Percentiles rank a stretch among this genome's conserved stretches.
Conservation (phyloP, 2,113 vertebrate species). For the Syngnathus typhle region DNA sequence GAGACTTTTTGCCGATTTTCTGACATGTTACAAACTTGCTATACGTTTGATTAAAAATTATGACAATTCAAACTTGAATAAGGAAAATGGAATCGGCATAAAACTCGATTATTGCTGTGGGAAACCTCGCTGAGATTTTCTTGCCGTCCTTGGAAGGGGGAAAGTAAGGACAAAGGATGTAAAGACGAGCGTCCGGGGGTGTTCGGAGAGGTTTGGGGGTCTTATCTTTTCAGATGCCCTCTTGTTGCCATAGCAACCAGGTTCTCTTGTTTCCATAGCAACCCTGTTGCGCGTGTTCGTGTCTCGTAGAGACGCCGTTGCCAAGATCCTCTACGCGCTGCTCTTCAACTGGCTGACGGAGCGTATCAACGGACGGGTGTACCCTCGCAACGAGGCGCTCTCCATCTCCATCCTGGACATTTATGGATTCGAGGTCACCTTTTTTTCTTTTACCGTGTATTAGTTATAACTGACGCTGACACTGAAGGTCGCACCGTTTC, state of each 20-base stretch:
- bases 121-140: conserved; percentile 45
- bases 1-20: no score
- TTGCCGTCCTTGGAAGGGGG: conserved; percentile 46
- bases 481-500: background rate
- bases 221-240: conserved; percentile 56
- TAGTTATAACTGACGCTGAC: conserved; percentile 11
- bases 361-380: conserved; percentile 86
- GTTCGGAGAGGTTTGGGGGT: background rate
- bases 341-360: conserved; percentile 91
- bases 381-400: conserved; percentile 80
- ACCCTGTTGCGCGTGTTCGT: conserved; percentile 52
- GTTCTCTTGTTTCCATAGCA: conserved; percentile 62
- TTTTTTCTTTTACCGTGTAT: background rate
- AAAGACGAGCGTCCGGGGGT: conserved; percentile 20
- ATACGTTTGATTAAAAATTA: no score
- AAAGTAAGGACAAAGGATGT: conserved; percentile 58
- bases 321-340: conserved; percentile 95
- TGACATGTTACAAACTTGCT: no score
- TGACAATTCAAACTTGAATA: no score
- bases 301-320: conserved; percentile 86
- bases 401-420: conserved; percentile 95
- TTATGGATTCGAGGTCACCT: conserved; percentile 90
- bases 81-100: no score
- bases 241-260: conserved; percentile 67
- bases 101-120: background rate